Percentiles rank a stretch among this genome's conserved stretches.
Evolutionary conservation across 2,888 invertebrate species (phyloP).

Genomic region (Octodonta nipae): DNA sequence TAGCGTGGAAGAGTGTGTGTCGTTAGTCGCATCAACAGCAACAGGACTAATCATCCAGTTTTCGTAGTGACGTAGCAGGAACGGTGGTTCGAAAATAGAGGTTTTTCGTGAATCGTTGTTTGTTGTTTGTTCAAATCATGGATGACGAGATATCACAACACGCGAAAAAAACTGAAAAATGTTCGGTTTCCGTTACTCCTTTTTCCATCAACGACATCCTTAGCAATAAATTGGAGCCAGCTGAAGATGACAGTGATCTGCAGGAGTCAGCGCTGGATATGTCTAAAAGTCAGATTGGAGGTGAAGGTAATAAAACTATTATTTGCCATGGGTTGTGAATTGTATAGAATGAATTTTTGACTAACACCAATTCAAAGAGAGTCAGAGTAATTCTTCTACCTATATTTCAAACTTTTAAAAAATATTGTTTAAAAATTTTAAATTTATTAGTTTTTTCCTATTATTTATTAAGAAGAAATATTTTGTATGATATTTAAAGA

Average conservation of each 20-base stretch:
- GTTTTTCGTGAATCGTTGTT: slow-evolving; percentile 2
- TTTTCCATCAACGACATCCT: slow-evolving; percentile 64
- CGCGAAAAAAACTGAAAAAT: slow-evolving; percentile 18
- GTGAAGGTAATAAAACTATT: too few relatives aligned
- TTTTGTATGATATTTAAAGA: too few relatives aligned
- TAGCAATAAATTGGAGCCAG: slow-evolving; percentile 34
- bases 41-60: too few relatives aligned
- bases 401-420: too few relatives aligned
- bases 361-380: neutral
- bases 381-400: too few relatives aligned
- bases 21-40: too few relatives aligned
- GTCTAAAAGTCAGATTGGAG: slow-evolving; percentile 29
- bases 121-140: slow-evolving; percentile 13
- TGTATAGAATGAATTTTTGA: neutral
- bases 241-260: slow-evolving; percentile 32
- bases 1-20: neutral
- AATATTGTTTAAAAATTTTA: too few relatives aligned
- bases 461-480: too few relatives aligned
- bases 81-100: neutral
- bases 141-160: slow-evolving; percentile 21
- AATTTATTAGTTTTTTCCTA: too few relatives aligned
- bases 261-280: slow-evolving; percentile 35
- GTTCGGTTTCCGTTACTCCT: slow-evolving; percentile 39
- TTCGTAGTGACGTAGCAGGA: too few relatives aligned
- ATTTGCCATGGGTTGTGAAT: neutral